These are phyloP conservation scores for Oxygymnocypris stewartii DNA, from an alignment of 2,113 vertebrate genomes.

Conservation along the genomic window DNA sequence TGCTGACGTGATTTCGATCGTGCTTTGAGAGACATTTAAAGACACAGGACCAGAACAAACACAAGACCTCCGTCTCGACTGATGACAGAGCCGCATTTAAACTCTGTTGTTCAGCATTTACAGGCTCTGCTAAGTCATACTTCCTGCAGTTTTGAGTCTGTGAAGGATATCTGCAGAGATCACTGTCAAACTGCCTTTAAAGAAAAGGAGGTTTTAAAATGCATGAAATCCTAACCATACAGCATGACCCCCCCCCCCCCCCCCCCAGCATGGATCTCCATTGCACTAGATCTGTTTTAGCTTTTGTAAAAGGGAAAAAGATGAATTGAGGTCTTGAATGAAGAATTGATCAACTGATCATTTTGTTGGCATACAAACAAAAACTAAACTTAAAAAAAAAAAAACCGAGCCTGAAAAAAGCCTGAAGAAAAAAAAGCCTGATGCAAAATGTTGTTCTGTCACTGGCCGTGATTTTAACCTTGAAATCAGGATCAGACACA, in stretches of 20 bases:
- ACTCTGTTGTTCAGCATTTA: no score
- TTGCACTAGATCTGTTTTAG: neutral
- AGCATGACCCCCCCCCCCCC: no score
- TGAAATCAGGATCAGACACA: neutral
- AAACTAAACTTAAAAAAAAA: no score
- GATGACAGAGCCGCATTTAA: neutral
- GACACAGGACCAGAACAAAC: neutral
- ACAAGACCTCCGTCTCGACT: neutral
- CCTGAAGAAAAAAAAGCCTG: no score
- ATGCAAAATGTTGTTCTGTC: no score
- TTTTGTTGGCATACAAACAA: no score
- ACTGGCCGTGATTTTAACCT: neutral
- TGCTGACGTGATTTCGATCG: neutral
- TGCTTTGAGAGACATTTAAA: neutral
- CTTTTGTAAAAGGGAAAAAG: neutral
- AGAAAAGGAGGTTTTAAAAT: no score
- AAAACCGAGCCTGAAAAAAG: no score
- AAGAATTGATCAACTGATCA: neutral
- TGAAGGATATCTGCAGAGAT: neutral
- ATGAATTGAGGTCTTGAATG: neutral
- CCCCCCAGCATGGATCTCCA: conserved; percentile 10
- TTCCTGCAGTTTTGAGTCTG: neutral
- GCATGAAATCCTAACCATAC: conserved; percentile 7
- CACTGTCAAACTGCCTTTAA: conserved; percentile 2
- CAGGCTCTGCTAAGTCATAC: neutral